A percentile compares a stretch with the other conserved stretches of the same genome.
Conservation (phyloP, 2,797 vertebrate genomes). For the Liasis olivaceus region DNA sequence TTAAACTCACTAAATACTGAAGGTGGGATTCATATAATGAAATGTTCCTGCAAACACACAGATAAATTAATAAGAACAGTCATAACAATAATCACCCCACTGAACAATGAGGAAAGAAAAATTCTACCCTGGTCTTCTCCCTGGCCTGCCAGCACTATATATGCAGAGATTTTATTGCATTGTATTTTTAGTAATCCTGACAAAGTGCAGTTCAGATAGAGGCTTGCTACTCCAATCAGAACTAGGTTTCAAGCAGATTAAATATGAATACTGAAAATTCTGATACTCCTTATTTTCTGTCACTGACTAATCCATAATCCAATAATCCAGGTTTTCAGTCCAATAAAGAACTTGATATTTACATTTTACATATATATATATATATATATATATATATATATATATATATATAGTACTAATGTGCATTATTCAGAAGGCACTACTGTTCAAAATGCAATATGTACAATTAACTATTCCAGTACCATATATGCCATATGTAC, state of each 20-base stretch:
- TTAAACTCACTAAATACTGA: neutral
- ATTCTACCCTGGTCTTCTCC: neutral
- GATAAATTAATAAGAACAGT: neutral
- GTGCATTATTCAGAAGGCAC: slow-evolving; percentile 13
- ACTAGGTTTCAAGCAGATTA: slow-evolving; percentile 34
- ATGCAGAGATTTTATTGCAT: neutral
- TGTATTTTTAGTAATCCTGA: neutral
- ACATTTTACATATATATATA: neutral
- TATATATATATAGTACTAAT: neutral
- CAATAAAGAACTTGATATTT: slow-evolving; percentile 13
- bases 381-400: neutral
- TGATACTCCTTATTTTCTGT: neutral
- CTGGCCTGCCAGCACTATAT: neutral
- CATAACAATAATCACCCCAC: neutral
- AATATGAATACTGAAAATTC: slow-evolving; percentile 59
- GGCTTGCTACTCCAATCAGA: neutral
- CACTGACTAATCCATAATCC: neutral
- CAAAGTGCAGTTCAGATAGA: neutral
- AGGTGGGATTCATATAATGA: neutral
- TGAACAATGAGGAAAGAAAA: neutral
- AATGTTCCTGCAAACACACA: neutral
- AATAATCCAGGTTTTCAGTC: neutral
- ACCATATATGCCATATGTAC: slow-evolving; percentile 15
- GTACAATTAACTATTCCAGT: slow-evolving; percentile 15
- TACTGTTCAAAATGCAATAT: slow-evolving; percentile 25